Base-by-base conservation (phyloP, 1,140 invertebrate species). In the Monomorium pharaonis region DNA sequence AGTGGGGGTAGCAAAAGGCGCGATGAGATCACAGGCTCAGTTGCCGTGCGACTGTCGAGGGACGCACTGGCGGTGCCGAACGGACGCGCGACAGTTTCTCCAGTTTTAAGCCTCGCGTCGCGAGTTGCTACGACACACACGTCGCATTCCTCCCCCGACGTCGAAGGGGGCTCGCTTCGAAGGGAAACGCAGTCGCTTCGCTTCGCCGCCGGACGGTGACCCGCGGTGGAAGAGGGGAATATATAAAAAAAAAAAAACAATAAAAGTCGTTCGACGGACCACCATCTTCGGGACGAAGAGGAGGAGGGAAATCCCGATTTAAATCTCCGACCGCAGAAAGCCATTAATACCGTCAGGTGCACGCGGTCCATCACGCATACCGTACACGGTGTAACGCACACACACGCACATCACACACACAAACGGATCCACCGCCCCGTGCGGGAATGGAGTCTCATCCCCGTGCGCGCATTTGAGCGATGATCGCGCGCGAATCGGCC, bases 1-100 rank as follows among this genome's bases (percentile, higher is more conserved):
- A 88, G 93, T 91, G 93, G 92, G 94, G 93, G 77, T 88, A 93
- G 76, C 85, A 86, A 76, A 67, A 88, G 89, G 90, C 88, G 92
- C 91, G 91, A 91, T 92, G 93, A 92, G 93, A 93, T 91, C 91
- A 90, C 89, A 92, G 89, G 92, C 91, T 95, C 94, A 95, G 94
- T 95, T 94, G 93, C 92, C 93, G 94, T 93, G 94, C 94, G 94
- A 94, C 93, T 93, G 94, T 94, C 92, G 94, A 94, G 84, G 88
- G 90, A 92, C 92, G 92, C 90, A 92, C 88, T 87, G 63, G 80
- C 70, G 65, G 84, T 85, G 81, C 89, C 16, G 88, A n/a, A 85
- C 60, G 33, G 27, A 24, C 58, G 67, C 16, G 56, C 56, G 76
- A 80, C 16, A 49, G 30, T 81, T 72, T 33, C 10, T n/a, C 27